These are phyloP conservation scores for Syngnathoides biaculeatus DNA, from an alignment of 2,113 vertebrate species.

Conservation along the genomic window DNA sequence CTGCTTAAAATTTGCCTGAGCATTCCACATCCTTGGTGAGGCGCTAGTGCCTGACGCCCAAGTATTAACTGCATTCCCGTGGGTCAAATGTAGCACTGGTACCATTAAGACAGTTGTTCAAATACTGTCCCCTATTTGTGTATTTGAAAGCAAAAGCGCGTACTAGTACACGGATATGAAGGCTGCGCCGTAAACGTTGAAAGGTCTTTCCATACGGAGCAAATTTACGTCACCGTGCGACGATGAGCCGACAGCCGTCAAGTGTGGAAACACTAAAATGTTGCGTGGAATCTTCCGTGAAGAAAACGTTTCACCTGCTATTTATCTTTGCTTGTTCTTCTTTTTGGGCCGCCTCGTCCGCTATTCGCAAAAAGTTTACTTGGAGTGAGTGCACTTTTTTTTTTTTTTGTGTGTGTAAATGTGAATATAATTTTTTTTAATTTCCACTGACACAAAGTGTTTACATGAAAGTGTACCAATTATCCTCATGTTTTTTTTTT, in stretches of 20 bases:
- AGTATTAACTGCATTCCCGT: too few relatives aligned
- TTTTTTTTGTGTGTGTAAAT: not conserved
- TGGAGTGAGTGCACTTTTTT: constrained; percentile 50
- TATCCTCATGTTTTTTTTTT: too few relatives aligned
- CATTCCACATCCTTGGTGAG: too few relatives aligned
- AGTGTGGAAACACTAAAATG: constrained; percentile 28
- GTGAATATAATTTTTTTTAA: constrained; percentile 25
- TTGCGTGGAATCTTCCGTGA: constrained; percentile 33
- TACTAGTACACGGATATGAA: not conserved
- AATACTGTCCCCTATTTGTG: too few relatives aligned
- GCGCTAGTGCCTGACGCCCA: too few relatives aligned
- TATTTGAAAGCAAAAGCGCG: not conserved
- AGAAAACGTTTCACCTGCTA: constrained; percentile 26
- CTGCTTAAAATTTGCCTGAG: too few relatives aligned
- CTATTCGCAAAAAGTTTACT: not conserved
- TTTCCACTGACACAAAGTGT: not conserved
- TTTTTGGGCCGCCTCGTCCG: not conserved
- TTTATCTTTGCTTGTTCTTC: constrained; percentile 8
- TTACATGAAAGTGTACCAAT: not conserved
- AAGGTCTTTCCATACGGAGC: not conserved
- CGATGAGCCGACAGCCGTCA: not conserved
- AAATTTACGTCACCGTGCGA: not conserved
- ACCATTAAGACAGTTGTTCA: too few relatives aligned
- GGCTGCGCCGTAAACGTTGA: not conserved
- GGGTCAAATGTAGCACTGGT: too few relatives aligned